phyloP scores from a whole-genome alignment of 1,140 invertebrate species.

The Mycetomoellerius zeteki region DNA sequence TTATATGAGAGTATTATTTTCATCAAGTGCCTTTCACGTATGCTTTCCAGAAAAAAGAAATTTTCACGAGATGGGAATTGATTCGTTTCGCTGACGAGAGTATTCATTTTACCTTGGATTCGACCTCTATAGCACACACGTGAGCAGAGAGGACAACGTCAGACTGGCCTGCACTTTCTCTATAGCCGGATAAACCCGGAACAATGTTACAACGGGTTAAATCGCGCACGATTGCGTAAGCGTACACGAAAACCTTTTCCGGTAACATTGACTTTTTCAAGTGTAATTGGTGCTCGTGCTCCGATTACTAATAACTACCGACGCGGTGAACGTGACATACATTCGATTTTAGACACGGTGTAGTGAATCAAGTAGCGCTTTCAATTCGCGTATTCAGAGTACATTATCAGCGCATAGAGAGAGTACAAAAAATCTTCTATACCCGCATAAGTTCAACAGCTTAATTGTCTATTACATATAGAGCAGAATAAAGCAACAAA shows the following conservation, averaged over 20 bases:
- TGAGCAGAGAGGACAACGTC: conserved; percentile 61
- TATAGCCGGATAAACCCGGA: conserved; percentile 58
- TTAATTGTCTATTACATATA: conserved; percentile 6
- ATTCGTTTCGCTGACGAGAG: not conserved
- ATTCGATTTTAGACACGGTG: conserved; percentile 71
- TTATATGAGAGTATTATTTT: not conserved
- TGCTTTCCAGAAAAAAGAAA: conserved; percentile 3
- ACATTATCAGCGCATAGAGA: conserved; percentile 39
- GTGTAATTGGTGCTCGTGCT: conserved; percentile 73
- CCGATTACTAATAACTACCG: conserved; percentile 74
- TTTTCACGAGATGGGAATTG: not conserved
- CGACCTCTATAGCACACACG: conserved; percentile 48
- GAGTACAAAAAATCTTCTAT: not conserved
- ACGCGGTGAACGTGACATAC: conserved; percentile 73
- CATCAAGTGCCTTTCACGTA: not conserved
- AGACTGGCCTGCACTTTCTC: conserved; percentile 50
- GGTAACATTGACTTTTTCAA: conserved; percentile 78
- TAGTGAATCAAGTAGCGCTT: conserved; percentile 25
- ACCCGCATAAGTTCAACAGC: not conserved
- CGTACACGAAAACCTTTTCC: conserved; percentile 66
- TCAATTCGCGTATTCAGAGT: conserved; percentile 30
- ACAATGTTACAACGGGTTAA: conserved; percentile 59
- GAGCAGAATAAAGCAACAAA: not conserved
- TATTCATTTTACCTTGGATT: conserved; percentile 44
- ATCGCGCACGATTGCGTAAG: conserved; percentile 66